Percentiles rank a stretch among this genome's conserved stretches.
Conservation (phyloP, 2,113 vertebrate species). For the Hippolais icterina region DNA sequence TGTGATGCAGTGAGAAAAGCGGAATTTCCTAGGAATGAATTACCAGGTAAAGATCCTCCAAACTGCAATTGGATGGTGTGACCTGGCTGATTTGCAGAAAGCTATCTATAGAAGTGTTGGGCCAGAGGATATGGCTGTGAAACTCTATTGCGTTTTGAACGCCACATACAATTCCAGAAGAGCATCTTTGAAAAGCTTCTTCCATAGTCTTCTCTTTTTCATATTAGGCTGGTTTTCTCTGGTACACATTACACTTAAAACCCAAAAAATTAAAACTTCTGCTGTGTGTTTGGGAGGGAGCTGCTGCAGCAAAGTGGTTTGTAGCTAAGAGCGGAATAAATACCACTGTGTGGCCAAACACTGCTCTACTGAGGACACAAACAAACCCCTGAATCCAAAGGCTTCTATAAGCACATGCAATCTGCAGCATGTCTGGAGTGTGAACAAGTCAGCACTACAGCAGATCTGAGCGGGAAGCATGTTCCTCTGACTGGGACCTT, state of each 20-base stretch:
- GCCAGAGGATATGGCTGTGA: not conserved
- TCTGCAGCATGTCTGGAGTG: not conserved
- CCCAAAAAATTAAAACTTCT: not conserved
- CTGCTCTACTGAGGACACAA: not conserved
- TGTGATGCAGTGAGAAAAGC: not conserved
- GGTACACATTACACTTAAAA: not conserved
- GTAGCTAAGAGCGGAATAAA: not conserved
- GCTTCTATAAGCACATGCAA: not conserved
- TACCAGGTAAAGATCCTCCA: not conserved
- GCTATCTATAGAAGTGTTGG: not conserved
- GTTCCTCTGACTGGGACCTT: not conserved
- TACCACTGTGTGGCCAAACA: not conserved
- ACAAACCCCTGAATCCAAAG: not conserved
- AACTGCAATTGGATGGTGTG: not conserved
- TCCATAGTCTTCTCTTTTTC: not conserved
- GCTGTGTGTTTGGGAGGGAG: not conserved
- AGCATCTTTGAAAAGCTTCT: not conserved
- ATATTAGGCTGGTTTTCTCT: not conserved
- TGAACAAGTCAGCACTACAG: not conserved
- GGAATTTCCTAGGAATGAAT: not conserved
- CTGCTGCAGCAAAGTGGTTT: not conserved
- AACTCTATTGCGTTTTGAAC: not conserved
- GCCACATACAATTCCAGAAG: not conserved
- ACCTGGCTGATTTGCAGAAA: not conserved
- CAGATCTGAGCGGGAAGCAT: not conserved